Evolutionary conservation across 2,888 invertebrate species (phyloP).

Genomic region (Lasioglossum malachurum): DNA sequence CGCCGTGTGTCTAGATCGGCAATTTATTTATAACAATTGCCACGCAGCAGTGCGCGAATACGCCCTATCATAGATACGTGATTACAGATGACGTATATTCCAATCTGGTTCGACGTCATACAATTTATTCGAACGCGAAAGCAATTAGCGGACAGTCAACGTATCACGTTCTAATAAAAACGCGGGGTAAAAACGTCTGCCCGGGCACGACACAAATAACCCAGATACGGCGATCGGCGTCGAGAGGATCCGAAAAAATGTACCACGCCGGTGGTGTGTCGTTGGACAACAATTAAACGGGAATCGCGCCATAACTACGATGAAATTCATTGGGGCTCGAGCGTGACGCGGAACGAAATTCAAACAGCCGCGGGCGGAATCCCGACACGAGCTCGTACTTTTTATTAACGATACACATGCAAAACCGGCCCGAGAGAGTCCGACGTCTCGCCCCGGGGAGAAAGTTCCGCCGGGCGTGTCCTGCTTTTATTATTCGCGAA

Average conservation of each 20-base stretch:
- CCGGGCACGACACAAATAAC: not conserved
- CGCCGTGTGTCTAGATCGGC: too few species aligned
- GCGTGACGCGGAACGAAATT: not conserved
- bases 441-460: not conserved
- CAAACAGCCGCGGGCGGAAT: not conserved
- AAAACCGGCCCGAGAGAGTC: not conserved
- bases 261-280: not conserved
- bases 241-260: not conserved
- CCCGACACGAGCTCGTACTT: not conserved
- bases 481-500: constrained; percentile 9
- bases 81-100: not conserved
- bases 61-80: not conserved
- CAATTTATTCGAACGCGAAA: not conserved
- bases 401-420: constrained; percentile 20
- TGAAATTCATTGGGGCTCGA: not conserved
- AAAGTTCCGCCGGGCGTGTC: constrained; percentile 1
- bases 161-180: not conserved
- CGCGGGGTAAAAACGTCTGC: not conserved
- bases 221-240: not conserved
- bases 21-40: not conserved
- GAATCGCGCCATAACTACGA: not conserved
- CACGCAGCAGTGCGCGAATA: not conserved
- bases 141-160: not conserved
- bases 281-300: not conserved
- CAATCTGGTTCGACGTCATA: not conserved